Percentiles rank a stretch among this genome's conserved stretches.
phyloP scores from a whole-genome alignment of 2,113 vertebrate species.

The Entomyzon cyanotis region DNA sequence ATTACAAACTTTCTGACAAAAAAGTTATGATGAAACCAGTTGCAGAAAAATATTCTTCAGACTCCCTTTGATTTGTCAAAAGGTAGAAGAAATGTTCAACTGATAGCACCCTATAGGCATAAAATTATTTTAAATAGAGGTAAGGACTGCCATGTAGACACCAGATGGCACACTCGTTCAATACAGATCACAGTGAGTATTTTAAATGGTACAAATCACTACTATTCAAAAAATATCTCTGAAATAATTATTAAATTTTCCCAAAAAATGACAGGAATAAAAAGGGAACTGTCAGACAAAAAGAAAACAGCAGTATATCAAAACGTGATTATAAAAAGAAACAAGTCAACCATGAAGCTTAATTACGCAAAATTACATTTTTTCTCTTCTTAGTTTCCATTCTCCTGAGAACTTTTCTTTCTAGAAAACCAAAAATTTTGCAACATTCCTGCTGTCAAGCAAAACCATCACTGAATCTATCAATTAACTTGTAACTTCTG shows the following conservation, averaged over 20 bases:
- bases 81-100: background rate
- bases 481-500: background rate
- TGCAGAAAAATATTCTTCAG: background rate
- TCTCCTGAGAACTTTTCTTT: background rate
- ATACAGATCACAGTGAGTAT: background rate
- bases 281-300: background rate
- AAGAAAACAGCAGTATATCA: background rate
- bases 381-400: background rate
- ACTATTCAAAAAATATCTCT: background rate
- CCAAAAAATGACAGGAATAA: background rate
- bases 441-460: background rate
- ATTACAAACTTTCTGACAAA: background rate
- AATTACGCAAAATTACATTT: background rate
- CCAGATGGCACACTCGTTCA: slow-evolving; percentile 48
- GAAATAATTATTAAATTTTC: slow-evolving; percentile 10
- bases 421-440: background rate
- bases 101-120: background rate
- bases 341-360: background rate
- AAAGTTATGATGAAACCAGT: background rate
- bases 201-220: background rate
- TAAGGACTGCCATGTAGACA: background rate
- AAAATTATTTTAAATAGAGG: background rate
- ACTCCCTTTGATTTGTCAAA: background rate
- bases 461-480: background rate
- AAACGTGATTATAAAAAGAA: background rate